These are phyloP conservation scores for Cheiracanthium punctorium DNA, from an alignment of 2,888 invertebrate species.

Conservation along the genomic window DNA sequence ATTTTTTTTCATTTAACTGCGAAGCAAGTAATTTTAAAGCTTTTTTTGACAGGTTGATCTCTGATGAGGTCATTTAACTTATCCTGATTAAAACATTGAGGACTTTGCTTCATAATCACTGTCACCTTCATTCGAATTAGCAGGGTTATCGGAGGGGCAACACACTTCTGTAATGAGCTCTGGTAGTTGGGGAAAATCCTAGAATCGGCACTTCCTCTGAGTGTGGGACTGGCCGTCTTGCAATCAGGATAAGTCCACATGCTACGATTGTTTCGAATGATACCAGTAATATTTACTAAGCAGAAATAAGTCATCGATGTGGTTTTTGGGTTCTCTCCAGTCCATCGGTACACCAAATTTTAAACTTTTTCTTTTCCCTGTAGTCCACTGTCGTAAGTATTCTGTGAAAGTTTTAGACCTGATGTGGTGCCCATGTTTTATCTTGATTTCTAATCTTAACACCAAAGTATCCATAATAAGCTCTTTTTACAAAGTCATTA, in stretches of 20 bases:
- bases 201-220: background rate
- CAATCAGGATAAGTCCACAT: constrained; percentile 9
- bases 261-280: constrained; percentile 14
- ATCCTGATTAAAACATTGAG: no score
- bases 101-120: no score
- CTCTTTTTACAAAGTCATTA: background rate
- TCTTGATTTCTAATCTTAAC: background rate
- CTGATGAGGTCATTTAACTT: no score
- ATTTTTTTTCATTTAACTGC: no score
- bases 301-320: constrained; percentile 17
- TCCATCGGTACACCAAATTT: constrained; percentile 14
- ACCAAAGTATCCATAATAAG: background rate
- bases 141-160: no score
- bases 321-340: constrained; percentile 27
- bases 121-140: no score
- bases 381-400: constrained; percentile 20
- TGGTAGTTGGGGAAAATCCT: constrained; percentile 2
- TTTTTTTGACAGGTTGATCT: no score
- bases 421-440: background rate
- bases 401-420: no score
- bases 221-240: background rate
- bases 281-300: constrained; percentile 18
- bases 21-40: no score
- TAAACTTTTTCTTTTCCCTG: constrained; percentile 16
- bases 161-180: background rate